phyloP scores from a whole-genome alignment of 2,888 invertebrate genomes.

The Limnephilus marmoratus region DNA sequence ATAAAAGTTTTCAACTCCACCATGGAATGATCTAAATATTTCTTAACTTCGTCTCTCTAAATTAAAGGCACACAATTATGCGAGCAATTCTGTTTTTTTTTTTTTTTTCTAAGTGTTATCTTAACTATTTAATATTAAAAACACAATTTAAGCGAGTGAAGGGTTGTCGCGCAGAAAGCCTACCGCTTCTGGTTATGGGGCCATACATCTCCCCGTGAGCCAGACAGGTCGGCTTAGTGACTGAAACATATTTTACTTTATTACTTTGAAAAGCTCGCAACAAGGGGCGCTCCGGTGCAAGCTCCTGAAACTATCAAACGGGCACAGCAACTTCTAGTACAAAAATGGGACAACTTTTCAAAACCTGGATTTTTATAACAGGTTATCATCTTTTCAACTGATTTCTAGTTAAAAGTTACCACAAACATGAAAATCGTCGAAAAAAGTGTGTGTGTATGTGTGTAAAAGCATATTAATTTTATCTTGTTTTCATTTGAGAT shows the following conservation, averaged over 20 bases:
- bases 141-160: neutral
- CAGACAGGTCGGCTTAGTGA: slow-evolving; percentile 48
- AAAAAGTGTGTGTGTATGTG: too few relatives aligned
- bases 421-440: too few relatives aligned
- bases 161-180: neutral
- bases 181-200: neutral
- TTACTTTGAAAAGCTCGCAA: slow-evolving; percentile 49
- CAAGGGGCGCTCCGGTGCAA: neutral
- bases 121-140: neutral
- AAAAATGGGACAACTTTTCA: neutral
- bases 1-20: too few relatives aligned
- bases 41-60: too few relatives aligned
- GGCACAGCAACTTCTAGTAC: neutral
- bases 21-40: too few relatives aligned
- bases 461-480: too few relatives aligned
- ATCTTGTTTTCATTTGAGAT: too few relatives aligned
- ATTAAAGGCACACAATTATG: too few relatives aligned
- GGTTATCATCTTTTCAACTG: neutral
- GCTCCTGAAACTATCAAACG: neutral
- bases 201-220: slow-evolving; percentile 32
- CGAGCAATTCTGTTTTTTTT: neutral
- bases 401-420: neutral
- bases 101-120: neutral
- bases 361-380: neutral
- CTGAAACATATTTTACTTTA: slow-evolving; percentile 55